Base-by-base conservation (phyloP, 2,888 invertebrate species). In the Pheosia tremula region DNA sequence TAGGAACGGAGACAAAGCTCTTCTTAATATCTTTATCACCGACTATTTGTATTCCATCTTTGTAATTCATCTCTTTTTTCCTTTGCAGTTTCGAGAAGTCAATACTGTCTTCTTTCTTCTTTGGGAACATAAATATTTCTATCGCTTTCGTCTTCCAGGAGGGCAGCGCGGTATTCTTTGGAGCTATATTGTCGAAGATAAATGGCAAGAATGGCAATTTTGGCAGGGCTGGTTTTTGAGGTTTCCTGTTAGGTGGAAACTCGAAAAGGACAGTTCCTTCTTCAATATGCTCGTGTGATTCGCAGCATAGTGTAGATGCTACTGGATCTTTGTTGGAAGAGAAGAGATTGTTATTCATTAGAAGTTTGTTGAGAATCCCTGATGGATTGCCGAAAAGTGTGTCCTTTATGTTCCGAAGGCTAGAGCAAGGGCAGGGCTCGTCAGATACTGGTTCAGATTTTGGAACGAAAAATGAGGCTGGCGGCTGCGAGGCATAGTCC, bases 111-210 rank as follows among this genome's bases (percentile, higher is more conserved):
- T 86, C 83, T 63, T 84, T 86, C 54, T 86, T 86, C 63, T 88
- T 89, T 0, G 93, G 92, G 64, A 88, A 86, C 11, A 92, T 67
- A 43, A 89, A 79, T 56, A 92, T 82, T 72, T 93, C 93, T 11
- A 92, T 78, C 3, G 84, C 72, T 72, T 88, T 90, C 1, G 85
- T 73, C 62, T 86, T 87, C 0, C 74, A 13, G 0, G 69, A 62
- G 7, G 78, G 71, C 13, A 75, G 59, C 59, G 63, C 64, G 4
- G 78, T 71, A 65, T 78, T 79, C 58, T 69, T 83, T 41, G 79
- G 78, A 0, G 80, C 62, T 5, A 80, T 10, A 10, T 68, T 79
- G 6, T 88, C 84, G 5, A 87, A 75, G 5, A 81, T 62, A 11
- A 83, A 78, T 0, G 87, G 85, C 47, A 85, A 69, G 43, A 80